Percentiles rank a stretch among this genome's conserved stretches.
These are phyloP conservation scores for Callyntrura guangdongensis DNA, from an alignment of 2,888 invertebrate species.

Conservation along the genomic window DNA sequence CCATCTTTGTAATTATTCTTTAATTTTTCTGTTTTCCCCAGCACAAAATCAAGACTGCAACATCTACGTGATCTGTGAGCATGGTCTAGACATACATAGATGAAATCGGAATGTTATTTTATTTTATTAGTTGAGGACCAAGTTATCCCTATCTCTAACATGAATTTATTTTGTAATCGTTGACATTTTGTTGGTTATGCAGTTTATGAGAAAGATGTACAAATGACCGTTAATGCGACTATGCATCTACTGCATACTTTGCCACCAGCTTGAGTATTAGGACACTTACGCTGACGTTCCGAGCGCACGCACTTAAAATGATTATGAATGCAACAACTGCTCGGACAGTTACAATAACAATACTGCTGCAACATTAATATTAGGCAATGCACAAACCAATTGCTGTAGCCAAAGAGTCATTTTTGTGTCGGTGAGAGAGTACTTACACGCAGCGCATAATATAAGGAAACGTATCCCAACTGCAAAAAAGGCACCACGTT, in stretches of 20 bases:
- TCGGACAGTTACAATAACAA: background rate
- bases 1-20: too few relatives aligned
- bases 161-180: background rate
- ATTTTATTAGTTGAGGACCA: too few relatives aligned
- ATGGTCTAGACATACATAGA: too few relatives aligned
- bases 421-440: background rate
- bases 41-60: too few relatives aligned
- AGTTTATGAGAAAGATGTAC: background rate
- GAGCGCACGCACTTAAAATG: constrained; percentile 7
- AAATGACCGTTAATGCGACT: background rate
- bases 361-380: background rate
- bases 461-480: background rate
- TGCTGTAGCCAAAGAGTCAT: background rate
- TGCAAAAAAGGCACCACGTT: background rate
- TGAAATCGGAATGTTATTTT: too few relatives aligned
- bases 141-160: background rate
- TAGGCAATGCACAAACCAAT: constrained; percentile 40
- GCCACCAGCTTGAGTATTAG: background rate
- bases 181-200: constrained; percentile 11
- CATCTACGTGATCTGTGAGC: too few relatives aligned
- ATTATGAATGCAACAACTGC: constrained; percentile 65
- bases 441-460: background rate
- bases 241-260: background rate
- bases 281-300: background rate
- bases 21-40: too few relatives aligned